Evolutionary conservation across 2,888 invertebrate species (phyloP).

Genomic region (Andrena bicolor): DNA sequence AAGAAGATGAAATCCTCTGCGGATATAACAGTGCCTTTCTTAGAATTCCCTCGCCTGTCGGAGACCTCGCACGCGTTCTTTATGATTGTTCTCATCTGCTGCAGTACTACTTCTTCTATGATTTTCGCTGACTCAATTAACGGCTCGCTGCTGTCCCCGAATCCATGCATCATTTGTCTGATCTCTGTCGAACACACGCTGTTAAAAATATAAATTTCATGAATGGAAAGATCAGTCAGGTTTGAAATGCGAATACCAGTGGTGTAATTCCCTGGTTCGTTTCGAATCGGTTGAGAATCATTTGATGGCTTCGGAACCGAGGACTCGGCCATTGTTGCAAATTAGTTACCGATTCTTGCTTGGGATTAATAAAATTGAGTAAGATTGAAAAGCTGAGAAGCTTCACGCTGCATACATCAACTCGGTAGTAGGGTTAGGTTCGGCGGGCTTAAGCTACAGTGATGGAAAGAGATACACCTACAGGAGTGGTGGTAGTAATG

Average conservation of each 20-base stretch:
- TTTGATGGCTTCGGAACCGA: slow-evolving; percentile 64
- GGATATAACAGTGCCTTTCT: slow-evolving; percentile 82
- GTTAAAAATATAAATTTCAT: too few relatives aligned
- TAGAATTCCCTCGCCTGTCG: slow-evolving; percentile 86
- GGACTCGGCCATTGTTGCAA: slow-evolving; percentile 65
- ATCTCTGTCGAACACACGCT: slow-evolving; percentile 87
- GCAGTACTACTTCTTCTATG: slow-evolving; percentile 93
- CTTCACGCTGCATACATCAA: neutral
- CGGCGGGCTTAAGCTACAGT: too few relatives aligned
- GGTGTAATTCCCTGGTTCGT: slow-evolving; percentile 76
- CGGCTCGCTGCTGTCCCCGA: slow-evolving; percentile 95
- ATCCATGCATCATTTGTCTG: slow-evolving; percentile 96
- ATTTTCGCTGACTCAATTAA: slow-evolving; percentile 93
- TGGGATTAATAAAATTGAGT: neutral
- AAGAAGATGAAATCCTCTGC: slow-evolving; percentile 93
- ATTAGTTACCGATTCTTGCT: neutral
- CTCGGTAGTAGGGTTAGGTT: neutral
- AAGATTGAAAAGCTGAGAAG: neutral
- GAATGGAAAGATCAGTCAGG: neutral
- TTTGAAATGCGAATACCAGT: slow-evolving; percentile 73
- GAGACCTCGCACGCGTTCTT: slow-evolving; percentile 91
- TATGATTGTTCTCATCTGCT: slow-evolving; percentile 92
- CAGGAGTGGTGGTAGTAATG: too few relatives aligned
- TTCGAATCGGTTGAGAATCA: slow-evolving; percentile 71
- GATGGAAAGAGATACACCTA: too few relatives aligned